These are phyloP conservation scores for Phymorhynchus buccinoides DNA, from an alignment of 1,140 invertebrate species.

Conservation along the genomic window DNA sequence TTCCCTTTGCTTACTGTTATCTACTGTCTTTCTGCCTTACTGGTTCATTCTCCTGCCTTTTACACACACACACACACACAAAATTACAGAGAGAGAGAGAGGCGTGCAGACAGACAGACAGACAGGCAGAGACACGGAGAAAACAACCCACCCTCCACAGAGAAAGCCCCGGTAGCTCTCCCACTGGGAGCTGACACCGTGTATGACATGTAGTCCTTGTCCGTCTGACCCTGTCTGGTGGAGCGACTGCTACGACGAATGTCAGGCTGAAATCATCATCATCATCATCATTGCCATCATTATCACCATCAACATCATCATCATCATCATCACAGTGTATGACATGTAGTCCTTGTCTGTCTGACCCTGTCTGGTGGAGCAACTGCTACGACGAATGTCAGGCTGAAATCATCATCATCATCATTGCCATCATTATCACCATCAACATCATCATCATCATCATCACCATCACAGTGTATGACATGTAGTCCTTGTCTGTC, in stretches of 20 bases:
- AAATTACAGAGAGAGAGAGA: not conserved
- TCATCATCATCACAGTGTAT: constrained; percentile 51
- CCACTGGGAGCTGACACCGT: constrained; percentile 70
- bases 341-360: constrained; percentile 67
- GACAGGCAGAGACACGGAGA: constrained; percentile 1
- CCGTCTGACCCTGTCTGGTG: constrained; percentile 35
- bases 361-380: constrained; percentile 29
- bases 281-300: not conserved
- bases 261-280: constrained; percentile 60
- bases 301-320: not conserved
- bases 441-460: not conserved
- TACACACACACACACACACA: not conserved
- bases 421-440: too few species aligned
- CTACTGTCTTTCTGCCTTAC: too few species aligned
- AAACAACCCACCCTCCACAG: constrained; percentile 61
- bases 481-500: too few species aligned
- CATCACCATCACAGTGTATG: not conserved
- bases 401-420: constrained; percentile 61
- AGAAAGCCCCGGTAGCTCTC: constrained; percentile 64
- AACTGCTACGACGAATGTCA: constrained; percentile 59
- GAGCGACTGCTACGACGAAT: constrained; percentile 55
- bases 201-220: constrained; percentile 68
- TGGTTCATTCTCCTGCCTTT: too few species aligned
- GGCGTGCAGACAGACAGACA: not conserved
- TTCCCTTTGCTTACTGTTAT: too few species aligned